phyloP scores from a whole-genome alignment of 2,888 invertebrate species.

The Xestia ashworthii region DNA sequence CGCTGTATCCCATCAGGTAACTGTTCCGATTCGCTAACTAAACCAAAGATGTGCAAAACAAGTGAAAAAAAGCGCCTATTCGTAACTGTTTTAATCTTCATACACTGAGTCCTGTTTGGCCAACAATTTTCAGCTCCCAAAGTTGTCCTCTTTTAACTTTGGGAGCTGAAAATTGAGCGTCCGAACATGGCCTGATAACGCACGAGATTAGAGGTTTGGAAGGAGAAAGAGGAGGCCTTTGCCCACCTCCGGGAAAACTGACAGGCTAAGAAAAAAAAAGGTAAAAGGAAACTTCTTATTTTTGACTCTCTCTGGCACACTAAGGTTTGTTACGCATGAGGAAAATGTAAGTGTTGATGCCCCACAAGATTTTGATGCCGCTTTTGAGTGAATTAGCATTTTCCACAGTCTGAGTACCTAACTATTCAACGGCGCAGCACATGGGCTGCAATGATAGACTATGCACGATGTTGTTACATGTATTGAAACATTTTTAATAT shows the following conservation, averaged over 20 bases:
- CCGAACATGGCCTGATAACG: too few relatives aligned
- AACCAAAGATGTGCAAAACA: neutral
- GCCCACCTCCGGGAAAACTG: too few relatives aligned
- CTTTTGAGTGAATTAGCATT: neutral
- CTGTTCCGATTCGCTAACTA: neutral
- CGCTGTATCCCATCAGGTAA: too few relatives aligned
- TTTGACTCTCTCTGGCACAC: neutral
- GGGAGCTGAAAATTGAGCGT: too few relatives aligned
- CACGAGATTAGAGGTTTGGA: too few relatives aligned
- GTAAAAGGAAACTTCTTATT: neutral
- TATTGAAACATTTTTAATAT: conserved; percentile 38
- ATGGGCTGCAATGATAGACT: conserved; percentile 7
- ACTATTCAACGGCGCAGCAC: neutral
- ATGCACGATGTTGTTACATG: conserved; percentile 29
- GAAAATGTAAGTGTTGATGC: neutral
- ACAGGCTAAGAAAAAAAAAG: too few relatives aligned
- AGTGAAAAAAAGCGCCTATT: neutral
- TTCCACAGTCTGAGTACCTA: neutral
- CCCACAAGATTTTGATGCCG: neutral
- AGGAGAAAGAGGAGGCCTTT: too few relatives aligned
- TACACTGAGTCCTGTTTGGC: neutral
- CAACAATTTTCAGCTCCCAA: neutral
- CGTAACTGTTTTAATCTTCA: neutral
- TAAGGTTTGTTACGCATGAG: neutral
- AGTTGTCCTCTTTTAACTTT: too few relatives aligned